A percentile compares a stretch with the other conserved stretches of the same genome.
phyloP scores from a whole-genome alignment of 2,888 invertebrate species.

The Ecdyonurus torrentis region DNA sequence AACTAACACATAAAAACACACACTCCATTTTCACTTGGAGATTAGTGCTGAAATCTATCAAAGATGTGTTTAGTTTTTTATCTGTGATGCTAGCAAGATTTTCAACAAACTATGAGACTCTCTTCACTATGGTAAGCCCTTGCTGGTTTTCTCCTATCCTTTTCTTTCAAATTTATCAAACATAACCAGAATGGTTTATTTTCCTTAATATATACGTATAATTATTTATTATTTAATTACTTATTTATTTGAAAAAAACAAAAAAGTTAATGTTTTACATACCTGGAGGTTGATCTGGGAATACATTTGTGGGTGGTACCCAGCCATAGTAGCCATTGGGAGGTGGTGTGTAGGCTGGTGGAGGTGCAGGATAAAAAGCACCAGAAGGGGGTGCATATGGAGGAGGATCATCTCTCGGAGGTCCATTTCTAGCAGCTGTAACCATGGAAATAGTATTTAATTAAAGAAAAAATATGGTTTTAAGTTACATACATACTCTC shows the following conservation, averaged over 20 bases:
- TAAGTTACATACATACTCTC: background rate
- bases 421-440: conserved; percentile 43
- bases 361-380: conserved; percentile 72
- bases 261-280: conserved; percentile 7
- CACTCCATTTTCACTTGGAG: too few species aligned
- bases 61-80: too few species aligned
- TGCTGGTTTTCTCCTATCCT: too few species aligned
- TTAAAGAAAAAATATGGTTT: background rate
- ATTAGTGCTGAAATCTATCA: too few species aligned
- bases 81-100: too few species aligned
- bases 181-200: too few species aligned
- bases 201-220: too few species aligned
- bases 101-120: too few species aligned
- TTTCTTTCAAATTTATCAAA: too few species aligned
- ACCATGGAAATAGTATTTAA: too few species aligned
- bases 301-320: conserved; percentile 65
- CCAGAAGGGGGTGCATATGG: conserved; percentile 65
- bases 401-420: conserved; percentile 49
- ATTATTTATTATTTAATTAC: background rate
- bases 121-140: too few species aligned
- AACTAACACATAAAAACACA: too few species aligned
- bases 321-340: conserved; percentile 85
- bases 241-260: background rate
- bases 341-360: conserved; percentile 76
- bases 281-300: conserved; percentile 35